phyloP scores from a whole-genome alignment of 2,113 vertebrate species.

The Rhinichthys klamathensis region DNA sequence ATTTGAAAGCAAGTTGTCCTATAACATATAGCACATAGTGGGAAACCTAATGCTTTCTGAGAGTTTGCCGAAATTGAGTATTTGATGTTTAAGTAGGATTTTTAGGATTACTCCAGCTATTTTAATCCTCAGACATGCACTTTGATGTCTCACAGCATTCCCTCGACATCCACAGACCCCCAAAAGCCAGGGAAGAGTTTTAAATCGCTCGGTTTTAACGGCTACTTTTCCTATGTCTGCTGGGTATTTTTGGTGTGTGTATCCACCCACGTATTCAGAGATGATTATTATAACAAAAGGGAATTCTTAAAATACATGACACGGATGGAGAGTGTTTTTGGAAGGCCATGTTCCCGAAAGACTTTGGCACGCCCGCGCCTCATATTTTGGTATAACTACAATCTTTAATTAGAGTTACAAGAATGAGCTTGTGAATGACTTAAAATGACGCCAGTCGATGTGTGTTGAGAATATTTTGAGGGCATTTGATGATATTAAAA shows the following conservation, averaged over 20 bases:
- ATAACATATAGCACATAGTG: conserved; percentile 2
- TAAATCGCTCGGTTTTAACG: conserved; percentile 15
- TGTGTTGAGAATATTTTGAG: not conserved
- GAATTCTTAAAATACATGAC: conserved; percentile 50
- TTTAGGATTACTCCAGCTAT: conserved; percentile 42
- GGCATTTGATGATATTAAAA: not conserved
- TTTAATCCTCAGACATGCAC: conserved; percentile 44
- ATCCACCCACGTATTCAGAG: conserved; percentile 61
- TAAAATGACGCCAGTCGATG: not conserved
- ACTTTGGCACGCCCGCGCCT: conserved; percentile 40
- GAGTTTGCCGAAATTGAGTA: not conserved
- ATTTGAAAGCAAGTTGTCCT: not conserved
- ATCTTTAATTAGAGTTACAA: conserved; percentile 53
- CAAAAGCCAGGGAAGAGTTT: not conserved
- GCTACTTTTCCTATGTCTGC: conserved; percentile 10
- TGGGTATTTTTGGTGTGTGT: conserved; percentile 51
- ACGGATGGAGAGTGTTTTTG: conserved; percentile 34
- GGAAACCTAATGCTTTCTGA: no score
- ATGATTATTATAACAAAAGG: conserved; percentile 51
- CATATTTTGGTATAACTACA: conserved; percentile 62
- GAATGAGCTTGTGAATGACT: not conserved
- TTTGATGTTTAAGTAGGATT: conserved; percentile 22
- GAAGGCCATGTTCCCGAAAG: conserved; percentile 35
- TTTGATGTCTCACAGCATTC: conserved; percentile 36
- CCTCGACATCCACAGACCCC: not conserved